These are phyloP conservation scores for Drosophila crucigera DNA, from an alignment of 2,888 invertebrate genomes.

Conservation along the genomic window DNA sequence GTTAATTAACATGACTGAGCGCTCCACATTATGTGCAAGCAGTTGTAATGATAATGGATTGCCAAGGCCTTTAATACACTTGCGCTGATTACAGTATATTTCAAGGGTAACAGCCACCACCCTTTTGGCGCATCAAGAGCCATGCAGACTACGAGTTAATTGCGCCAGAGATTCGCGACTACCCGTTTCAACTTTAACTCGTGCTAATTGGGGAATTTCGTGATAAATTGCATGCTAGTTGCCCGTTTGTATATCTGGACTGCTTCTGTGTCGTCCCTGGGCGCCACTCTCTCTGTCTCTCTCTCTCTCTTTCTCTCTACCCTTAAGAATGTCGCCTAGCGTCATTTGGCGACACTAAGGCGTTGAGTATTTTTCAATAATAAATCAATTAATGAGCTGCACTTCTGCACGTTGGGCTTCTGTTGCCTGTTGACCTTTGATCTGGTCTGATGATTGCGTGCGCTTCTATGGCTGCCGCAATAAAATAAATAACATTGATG, in stretches of 20 bases:
- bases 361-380: constrained; percentile 39
- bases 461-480: constrained; percentile 52
- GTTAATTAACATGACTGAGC: constrained; percentile 56
- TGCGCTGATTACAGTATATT: constrained; percentile 54
- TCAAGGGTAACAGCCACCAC: constrained; percentile 7
- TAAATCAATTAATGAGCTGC: constrained; percentile 60
- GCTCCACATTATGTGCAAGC: constrained; percentile 45
- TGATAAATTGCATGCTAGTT: constrained; percentile 57
- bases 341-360: constrained; percentile 15
- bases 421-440: constrained; percentile 46
- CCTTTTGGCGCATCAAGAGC: constrained; percentile 10
- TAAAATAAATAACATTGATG: constrained; percentile 37
- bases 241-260: constrained; percentile 1
- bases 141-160: constrained; percentile 44
- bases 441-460: constrained; percentile 36
- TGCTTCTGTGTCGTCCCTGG: background rate
- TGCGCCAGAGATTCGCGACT: constrained; percentile 35
- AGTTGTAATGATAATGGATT: constrained; percentile 57
- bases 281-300: background rate
- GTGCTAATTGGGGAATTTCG: constrained; percentile 64
- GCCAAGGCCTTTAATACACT: constrained; percentile 35
- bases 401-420: constrained; percentile 23
- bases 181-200: constrained; percentile 48
- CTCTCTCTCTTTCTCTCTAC: background rate
- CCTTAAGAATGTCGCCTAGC: background rate